phyloP scores from a whole-genome alignment of 2,888 invertebrate species.

The Troides helena region DNA sequence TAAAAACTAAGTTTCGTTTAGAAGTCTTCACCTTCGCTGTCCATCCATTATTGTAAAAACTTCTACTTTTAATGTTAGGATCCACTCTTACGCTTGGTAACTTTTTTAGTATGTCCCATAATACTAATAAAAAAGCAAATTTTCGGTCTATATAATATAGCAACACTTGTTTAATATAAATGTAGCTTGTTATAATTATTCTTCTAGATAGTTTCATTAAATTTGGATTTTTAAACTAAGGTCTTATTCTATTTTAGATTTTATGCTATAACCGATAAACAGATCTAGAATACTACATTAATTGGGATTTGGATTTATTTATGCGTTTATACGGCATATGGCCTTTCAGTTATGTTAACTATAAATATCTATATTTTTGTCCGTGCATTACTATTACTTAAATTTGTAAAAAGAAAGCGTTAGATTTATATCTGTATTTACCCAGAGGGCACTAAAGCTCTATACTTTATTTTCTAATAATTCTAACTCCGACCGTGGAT shows the following conservation, averaged over 20 bases:
- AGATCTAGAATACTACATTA: no score
- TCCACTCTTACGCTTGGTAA: neutral
- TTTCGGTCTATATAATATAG: neutral
- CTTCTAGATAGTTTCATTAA: no score
- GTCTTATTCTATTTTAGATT: no score
- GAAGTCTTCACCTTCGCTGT: neutral
- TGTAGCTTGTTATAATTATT: neutral
- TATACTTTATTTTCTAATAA: neutral
- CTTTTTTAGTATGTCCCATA: neutral
- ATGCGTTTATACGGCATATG: no score
- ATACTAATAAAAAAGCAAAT: neutral
- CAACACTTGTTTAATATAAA: neutral
- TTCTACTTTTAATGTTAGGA: neutral
- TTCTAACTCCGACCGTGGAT: neutral
- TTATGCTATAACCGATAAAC: no score
- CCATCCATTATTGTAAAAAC: neutral
- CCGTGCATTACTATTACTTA: neutral
- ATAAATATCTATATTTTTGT: neutral
- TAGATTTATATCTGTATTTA: neutral
- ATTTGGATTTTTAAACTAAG: no score
- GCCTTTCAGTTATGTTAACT: neutral
- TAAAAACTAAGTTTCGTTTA: neutral
- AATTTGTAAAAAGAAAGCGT: neutral
- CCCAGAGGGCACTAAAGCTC: neutral
- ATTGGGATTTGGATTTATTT: no score